Conservation (phyloP, 2,797 vertebrate species). For the Anguilla anguilla region DNA sequence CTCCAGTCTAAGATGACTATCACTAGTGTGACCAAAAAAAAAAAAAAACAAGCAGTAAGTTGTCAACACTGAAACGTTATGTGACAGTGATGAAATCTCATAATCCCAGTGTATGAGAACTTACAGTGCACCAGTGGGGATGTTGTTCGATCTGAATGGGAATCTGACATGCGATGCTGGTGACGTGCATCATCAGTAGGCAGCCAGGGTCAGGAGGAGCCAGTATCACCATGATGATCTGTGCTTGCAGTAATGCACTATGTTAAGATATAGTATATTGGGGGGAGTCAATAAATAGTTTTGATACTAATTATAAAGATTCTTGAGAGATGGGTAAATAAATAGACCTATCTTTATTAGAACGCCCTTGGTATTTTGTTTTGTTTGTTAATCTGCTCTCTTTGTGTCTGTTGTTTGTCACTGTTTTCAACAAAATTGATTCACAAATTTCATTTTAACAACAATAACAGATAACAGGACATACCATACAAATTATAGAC, state of each 20-base stretch:
- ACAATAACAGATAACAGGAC: background rate
- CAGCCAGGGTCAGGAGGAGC: background rate
- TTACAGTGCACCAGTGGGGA: background rate
- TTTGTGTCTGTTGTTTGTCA: background rate
- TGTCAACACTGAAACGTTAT: background rate
- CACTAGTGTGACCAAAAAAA: background rate
- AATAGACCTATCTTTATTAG: too few relatives aligned
- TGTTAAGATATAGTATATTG: background rate
- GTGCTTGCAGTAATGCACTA: background rate
- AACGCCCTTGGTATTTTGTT: background rate
- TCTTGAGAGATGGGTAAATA: background rate
- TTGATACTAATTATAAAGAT: background rate
- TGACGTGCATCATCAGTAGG: background rate
- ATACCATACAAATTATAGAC: background rate
- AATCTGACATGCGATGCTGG: background rate
- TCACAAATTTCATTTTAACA: too few relatives aligned
- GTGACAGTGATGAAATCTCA: slow-evolving; percentile 8
- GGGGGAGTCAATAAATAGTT: background rate
- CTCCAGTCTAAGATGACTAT: background rate
- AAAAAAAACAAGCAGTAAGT: background rate
- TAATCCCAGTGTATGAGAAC: background rate
- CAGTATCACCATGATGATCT: background rate
- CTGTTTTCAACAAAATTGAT: too few relatives aligned
- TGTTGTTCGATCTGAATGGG: background rate
- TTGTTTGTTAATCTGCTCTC: background rate